These are phyloP conservation scores for Cheumatopsyche charites DNA, from an alignment of 1,140 invertebrate genomes.

Conservation along the genomic window DNA sequence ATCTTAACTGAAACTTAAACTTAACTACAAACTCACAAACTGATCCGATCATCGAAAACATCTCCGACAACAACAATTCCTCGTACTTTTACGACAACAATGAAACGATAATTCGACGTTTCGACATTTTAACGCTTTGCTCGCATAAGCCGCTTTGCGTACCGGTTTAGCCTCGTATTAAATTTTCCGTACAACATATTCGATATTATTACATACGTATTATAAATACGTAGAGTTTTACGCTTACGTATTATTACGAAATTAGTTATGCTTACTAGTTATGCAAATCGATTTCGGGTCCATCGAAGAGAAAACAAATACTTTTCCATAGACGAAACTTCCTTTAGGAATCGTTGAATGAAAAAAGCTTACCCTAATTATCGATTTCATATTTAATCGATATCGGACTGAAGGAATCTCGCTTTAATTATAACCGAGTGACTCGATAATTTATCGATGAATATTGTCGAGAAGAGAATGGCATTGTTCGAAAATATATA, in stretches of 20 bases:
- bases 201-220: no score
- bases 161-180: constrained; percentile 5
- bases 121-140: no score
- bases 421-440: not conserved
- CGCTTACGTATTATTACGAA: constrained; percentile 14
- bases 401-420: not conserved
- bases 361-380: constrained; percentile 1
- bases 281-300: constrained; percentile 25
- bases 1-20: no score
- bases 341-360: not conserved
- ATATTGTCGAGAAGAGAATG: no score
- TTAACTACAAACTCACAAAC: no score
- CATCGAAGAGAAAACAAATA: constrained; percentile 27
- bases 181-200: not conserved
- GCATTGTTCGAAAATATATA: no score
- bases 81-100: no score
- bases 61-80: no score
- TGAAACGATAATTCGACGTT: no score
- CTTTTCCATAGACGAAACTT: not conserved
- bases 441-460: not conserved
- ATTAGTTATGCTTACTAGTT: constrained; percentile 32
- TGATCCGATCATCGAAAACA: no score
- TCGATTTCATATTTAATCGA: not conserved
- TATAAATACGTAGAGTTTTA: not conserved
- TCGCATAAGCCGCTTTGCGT: not conserved